Evolutionary conservation across 2,113 vertebrate genomes (phyloP).

Genomic region (Delphinapterus leucas): DNA sequence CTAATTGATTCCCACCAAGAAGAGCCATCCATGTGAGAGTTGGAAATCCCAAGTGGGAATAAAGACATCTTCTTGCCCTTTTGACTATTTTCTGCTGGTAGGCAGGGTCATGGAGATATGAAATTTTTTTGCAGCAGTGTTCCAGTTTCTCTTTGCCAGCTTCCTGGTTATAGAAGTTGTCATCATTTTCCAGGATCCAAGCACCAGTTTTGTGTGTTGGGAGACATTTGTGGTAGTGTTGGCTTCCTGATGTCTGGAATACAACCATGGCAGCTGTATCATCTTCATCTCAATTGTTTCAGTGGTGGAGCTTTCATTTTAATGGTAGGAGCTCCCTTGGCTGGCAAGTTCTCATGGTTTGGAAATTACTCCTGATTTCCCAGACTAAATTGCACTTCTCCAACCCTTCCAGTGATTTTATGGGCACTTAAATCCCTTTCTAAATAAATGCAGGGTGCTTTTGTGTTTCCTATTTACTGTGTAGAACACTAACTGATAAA

Average conservation of each 20-base stretch:
- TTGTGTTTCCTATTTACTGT: background rate
- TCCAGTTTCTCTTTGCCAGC: background rate
- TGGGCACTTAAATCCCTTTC: background rate
- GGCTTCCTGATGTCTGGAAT: background rate
- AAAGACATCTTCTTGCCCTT: background rate
- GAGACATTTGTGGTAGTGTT: background rate
- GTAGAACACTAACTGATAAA: background rate
- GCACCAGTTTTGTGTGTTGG: background rate
- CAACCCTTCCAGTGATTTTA: background rate
- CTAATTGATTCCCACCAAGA: background rate
- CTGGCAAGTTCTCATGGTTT: background rate
- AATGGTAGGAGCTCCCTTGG: background rate
- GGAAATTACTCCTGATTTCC: background rate
- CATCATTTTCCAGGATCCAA: background rate
- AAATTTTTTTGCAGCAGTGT: background rate
- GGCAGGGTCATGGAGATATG: background rate
- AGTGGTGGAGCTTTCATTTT: background rate
- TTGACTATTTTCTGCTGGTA: background rate
- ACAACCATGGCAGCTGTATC: background rate
- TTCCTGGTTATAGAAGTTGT: background rate
- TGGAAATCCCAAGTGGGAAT: background rate
- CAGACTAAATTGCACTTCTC: background rate
- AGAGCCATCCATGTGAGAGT: background rate
- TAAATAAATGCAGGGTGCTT: background rate
- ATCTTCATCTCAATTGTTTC: background rate